Percentiles rank a stretch among this genome's conserved stretches.
phyloP scores from a whole-genome alignment of 2,797 vertebrate species.

The Diceros bicornis region DNA sequence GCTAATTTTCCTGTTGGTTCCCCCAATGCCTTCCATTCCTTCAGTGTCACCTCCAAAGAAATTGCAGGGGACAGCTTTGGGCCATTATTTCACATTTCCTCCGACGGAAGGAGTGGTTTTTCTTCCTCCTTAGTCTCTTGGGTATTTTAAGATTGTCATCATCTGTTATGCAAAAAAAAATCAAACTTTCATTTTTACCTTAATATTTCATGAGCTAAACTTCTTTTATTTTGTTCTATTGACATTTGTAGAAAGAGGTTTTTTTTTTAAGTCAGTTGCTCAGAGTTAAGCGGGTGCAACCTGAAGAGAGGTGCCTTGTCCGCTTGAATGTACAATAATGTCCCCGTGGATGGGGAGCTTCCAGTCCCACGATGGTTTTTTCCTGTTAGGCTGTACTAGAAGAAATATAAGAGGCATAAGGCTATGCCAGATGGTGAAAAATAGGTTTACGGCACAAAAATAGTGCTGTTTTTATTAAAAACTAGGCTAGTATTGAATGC shows the following conservation, averaged over 20 bases:
- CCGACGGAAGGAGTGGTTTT: slow-evolving; percentile 32
- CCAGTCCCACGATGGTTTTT: background rate
- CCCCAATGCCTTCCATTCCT: background rate
- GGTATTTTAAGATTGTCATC: slow-evolving; percentile 70
- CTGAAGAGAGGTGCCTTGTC: background rate
- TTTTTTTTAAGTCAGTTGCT: background rate
- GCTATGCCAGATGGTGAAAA: slow-evolving; percentile 77
- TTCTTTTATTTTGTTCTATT: slow-evolving; percentile 40
- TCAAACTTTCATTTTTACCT: slow-evolving; percentile 23
- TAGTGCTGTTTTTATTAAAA: slow-evolving; percentile 73
- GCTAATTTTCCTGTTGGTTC: slow-evolving; percentile 8
- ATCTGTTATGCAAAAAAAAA: slow-evolving; percentile 55
- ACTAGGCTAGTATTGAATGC: slow-evolving; percentile 64
- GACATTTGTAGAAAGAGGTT: slow-evolving; percentile 29
- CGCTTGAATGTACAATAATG: background rate
- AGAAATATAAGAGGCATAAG: slow-evolving; percentile 68
- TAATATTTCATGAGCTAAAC: slow-evolving; percentile 18
- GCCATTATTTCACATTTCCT: background rate
- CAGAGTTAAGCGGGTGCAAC: background rate
- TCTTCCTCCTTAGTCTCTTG: background rate
- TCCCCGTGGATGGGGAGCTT: background rate
- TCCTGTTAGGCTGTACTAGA: slow-evolving; percentile 44
- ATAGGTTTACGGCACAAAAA: slow-evolving; percentile 70
- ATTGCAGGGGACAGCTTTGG: background rate
- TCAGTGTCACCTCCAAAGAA: background rate